Percentiles rank a stretch among this genome's conserved stretches.
Conservation (phyloP, 1,140 invertebrate species). For the Diorhabda carinulata region DNA sequence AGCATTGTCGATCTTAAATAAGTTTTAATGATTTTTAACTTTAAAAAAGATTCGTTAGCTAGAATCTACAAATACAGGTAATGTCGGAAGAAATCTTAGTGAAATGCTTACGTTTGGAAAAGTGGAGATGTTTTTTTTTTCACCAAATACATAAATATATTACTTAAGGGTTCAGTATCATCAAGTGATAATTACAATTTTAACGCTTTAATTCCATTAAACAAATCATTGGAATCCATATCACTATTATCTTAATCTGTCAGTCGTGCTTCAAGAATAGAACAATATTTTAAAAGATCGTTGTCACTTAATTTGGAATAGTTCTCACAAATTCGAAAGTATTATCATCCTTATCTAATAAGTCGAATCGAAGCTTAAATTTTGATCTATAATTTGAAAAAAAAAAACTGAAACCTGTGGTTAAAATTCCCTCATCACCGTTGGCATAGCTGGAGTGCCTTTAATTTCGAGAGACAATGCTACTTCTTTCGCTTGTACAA, state of each 20-base stretch:
- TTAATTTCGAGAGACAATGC: constrained; percentile 1
- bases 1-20: constrained; percentile 7
- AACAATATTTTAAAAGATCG: neutral
- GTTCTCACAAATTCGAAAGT: neutral
- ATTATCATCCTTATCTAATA: neutral
- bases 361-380: neutral
- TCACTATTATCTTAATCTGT: neutral
- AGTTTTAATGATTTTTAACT: constrained; percentile 5
- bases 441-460: neutral
- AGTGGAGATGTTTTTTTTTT: neutral
- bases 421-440: neutral
- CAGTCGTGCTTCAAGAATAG: neutral
- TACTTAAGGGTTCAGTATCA: constrained; percentile 9
- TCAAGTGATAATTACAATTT: neutral
- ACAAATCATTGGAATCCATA: neutral
- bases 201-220: no score
- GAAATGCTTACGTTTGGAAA: constrained; percentile 15
- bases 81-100: constrained; percentile 14
- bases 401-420: neutral
- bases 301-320: neutral
- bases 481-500: constrained; percentile 22
- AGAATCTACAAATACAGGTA: constrained; percentile 13
- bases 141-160: no score
- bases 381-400: neutral
- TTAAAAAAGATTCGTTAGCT: neutral